phyloP scores from a whole-genome alignment of 2,797 vertebrate genomes.

The Lutra lutra region DNA sequence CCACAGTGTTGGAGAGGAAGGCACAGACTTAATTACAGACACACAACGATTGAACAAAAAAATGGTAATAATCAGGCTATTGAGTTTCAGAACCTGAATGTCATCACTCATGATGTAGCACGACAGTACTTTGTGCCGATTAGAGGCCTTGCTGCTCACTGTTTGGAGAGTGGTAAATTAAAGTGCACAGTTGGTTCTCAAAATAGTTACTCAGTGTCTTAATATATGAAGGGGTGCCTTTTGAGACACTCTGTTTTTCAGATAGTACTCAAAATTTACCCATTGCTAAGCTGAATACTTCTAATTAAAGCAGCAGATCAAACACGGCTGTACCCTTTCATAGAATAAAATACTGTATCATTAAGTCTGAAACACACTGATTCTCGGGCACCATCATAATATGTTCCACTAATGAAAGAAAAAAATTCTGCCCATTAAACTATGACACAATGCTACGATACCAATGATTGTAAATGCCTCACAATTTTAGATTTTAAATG shows the following conservation, averaged over 20 bases:
- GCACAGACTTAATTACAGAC: background rate
- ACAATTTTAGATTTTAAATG: background rate
- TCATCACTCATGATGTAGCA: background rate
- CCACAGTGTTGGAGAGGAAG: background rate
- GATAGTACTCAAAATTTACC: background rate
- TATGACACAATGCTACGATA: background rate
- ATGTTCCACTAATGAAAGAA: background rate
- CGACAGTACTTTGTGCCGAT: background rate
- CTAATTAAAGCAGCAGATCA: background rate
- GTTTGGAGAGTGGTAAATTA: background rate
- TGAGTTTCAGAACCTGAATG: background rate
- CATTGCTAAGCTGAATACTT: background rate
- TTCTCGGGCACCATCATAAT: background rate
- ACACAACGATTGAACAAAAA: background rate
- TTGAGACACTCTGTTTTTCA: background rate
- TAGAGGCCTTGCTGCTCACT: background rate
- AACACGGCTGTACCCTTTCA: background rate
- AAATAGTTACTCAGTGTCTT: background rate
- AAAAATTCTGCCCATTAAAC: background rate
- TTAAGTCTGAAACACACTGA: background rate
- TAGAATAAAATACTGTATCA: background rate
- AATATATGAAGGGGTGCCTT: background rate
- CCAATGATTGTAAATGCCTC: background rate
- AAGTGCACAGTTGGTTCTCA: background rate
- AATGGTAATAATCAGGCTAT: background rate